A percentile compares a stretch with the other conserved stretches of the same genome.
These are phyloP conservation scores for Sebastes paucispinis DNA, from an alignment of 2,797 vertebrate genomes.

Conservation along the genomic window DNA sequence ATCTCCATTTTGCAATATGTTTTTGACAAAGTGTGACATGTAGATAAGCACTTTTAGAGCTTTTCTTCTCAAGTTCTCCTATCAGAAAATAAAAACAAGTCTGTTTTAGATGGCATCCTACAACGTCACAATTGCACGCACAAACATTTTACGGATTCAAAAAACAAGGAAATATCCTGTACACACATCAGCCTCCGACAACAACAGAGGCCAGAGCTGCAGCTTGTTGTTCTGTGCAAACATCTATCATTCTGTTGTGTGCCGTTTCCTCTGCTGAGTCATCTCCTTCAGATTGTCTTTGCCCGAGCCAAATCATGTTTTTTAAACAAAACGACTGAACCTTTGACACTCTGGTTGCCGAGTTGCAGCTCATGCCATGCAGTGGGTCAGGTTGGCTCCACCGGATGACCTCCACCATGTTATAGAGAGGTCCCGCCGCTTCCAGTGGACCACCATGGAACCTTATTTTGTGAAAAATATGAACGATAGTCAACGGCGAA, in stretches of 20 bases:
- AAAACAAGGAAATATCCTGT: slow-evolving; percentile 3
- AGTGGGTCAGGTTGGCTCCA: not conserved
- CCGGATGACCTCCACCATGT: not conserved
- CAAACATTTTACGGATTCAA: slow-evolving; percentile 11
- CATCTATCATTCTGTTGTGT: slow-evolving; percentile 23
- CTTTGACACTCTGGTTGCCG: not conserved
- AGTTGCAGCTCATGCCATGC: not conserved
- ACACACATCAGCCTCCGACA: slow-evolving; percentile 6
- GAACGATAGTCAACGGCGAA: too few relatives aligned
- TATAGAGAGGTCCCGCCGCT: too few relatives aligned
- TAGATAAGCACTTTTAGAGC: not conserved
- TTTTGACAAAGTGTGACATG: slow-evolving; percentile 13
- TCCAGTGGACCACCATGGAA: too few relatives aligned
- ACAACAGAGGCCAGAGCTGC: slow-evolving; percentile 19
- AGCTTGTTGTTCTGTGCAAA: slow-evolving; percentile 32
- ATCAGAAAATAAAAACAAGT: not conserved
- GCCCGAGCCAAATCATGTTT: slow-evolving; percentile 13
- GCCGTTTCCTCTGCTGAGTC: slow-evolving; percentile 42
- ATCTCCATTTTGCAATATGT: not conserved
- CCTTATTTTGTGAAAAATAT: too few relatives aligned
- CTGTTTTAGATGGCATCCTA: not conserved
- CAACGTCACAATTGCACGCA: not conserved
- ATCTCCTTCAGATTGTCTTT: slow-evolving; percentile 33
- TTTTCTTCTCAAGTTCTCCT: not conserved
- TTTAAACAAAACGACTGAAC: slow-evolving; percentile 7